Evolutionary conservation across 2,113 vertebrate genomes (phyloP).

Genomic region (Bubalus kerabau): DNA sequence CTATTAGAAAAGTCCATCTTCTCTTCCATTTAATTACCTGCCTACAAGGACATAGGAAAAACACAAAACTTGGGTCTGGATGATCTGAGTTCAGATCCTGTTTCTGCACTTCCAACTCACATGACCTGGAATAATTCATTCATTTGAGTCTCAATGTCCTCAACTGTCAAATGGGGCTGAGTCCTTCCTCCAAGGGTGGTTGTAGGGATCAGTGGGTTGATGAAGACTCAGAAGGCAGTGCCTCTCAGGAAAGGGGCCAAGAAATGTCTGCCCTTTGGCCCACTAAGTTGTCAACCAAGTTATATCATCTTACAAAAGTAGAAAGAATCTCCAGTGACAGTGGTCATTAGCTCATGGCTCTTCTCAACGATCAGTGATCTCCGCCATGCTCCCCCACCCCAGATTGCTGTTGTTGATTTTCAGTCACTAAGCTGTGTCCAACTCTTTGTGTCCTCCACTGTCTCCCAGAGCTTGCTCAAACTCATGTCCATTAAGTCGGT

Average conservation of each 20-base stretch:
- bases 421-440: background rate
- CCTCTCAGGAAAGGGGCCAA: background rate
- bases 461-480: background rate
- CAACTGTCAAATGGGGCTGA: background rate
- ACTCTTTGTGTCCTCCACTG: background rate
- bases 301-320: background rate
- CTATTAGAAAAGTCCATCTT: background rate
- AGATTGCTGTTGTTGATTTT: background rate
- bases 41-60: background rate
- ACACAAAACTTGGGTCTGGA: background rate
- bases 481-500: background rate
- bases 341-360: background rate
- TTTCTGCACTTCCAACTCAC: background rate
- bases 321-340: background rate
- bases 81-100: background rate
- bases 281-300: background rate
- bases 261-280: background rate
- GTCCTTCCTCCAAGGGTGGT: background rate
- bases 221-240: background rate
- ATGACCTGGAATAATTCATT: background rate
- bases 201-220: background rate
- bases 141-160: background rate
- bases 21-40: background rate
- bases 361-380: accelerated
- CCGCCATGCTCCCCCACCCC: accelerated